Percentiles rank a stretch among this genome's conserved stretches.
Conservation (phyloP, 2,888 invertebrate species). For the Lochmaea capreae region DNA sequence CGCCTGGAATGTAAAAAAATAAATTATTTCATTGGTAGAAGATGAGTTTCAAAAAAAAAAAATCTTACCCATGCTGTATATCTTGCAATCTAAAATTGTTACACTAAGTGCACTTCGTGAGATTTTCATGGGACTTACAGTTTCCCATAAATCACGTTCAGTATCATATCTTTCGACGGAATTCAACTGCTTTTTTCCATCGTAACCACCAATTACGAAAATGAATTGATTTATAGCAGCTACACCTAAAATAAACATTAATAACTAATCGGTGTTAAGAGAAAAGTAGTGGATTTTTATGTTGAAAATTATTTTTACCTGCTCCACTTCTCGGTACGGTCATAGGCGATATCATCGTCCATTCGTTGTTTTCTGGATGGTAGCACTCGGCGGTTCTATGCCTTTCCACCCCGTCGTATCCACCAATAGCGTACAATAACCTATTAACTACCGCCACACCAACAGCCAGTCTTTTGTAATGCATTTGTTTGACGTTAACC, state of each 20-base stretch:
- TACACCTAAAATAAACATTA: constrained; percentile 70
- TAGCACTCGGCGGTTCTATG: constrained; percentile 89
- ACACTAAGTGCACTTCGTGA: constrained; percentile 90
- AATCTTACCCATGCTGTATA: constrained; percentile 85
- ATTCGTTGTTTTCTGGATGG: constrained; percentile 91
- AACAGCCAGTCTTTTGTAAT: constrained; percentile 82
- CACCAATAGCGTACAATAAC: constrained; percentile 80
- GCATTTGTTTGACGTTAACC: constrained; percentile 81
- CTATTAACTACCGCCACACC: constrained; percentile 84
- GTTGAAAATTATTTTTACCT: constrained; percentile 66
- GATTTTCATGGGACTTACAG: constrained; percentile 78
- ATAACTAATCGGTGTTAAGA: too few species aligned
- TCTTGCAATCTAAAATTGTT: constrained; percentile 85
- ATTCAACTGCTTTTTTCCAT: constrained; percentile 83
- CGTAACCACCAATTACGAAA: constrained; percentile 96
- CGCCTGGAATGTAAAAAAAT: constrained; percentile 71
- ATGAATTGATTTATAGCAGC: constrained; percentile 87
- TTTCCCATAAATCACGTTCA: constrained; percentile 84
- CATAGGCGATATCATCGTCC: constrained; percentile 87
- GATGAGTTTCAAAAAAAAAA: background rate
- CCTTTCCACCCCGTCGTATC: constrained; percentile 85
- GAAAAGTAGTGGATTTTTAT: too few species aligned
- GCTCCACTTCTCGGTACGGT: constrained; percentile 84
- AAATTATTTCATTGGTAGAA: background rate
- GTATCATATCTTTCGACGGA: constrained; percentile 91